Evolutionary conservation across 1,140 invertebrate species (phyloP), one percentile per base, ranked within the genome.

Genomic region (Drosophila virilis): DNA sequence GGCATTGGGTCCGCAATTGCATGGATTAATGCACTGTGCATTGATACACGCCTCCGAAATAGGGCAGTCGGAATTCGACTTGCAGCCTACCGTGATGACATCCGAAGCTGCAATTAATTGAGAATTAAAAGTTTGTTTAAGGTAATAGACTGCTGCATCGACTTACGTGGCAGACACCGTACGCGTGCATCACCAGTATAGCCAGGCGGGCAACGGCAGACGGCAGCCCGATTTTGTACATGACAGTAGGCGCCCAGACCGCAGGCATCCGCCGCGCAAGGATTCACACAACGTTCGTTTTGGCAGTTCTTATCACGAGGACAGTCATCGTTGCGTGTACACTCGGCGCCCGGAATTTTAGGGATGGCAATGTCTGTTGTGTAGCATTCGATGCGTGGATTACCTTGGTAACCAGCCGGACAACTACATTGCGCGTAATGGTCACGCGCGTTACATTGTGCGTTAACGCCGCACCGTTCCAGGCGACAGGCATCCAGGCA

Each of bases 391-490:
- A 96, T 93, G 90, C 96, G 95, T 22, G 97, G 95, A 92, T 98
- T 97, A 78, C 97, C 97, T 42, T 93, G 94, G 90, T 97, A 98
- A 12, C 96, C 96, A 8, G 94, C 91, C 10, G 96, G 94, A 92
- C 97, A 98, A 9, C 94, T 93, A 84, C 97, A 98, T 12, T 95
- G 94, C 1, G 95, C 95, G 65, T 94, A 94, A 88, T 98, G 97
- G 73, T 95, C 94, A 7, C 94, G 90, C 2, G 96, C 95, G 83
- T 94, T 95, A 78, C 97, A 98, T 71, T 97, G 94, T 6, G 97
- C 97, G 83, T 98, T 98, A 1, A 96, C 93, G 55, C 97, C 97
- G 85, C 97, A 98, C 4, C 94, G 93, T 60, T 96, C 95, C 10
- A 96, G 93, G 45, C 94, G 94, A 84, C 97, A 98, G 12, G 96